These are phyloP conservation scores for Erpobdella octoculata DNA, from an alignment of 2,888 invertebrate genomes.

Conservation along the genomic window DNA sequence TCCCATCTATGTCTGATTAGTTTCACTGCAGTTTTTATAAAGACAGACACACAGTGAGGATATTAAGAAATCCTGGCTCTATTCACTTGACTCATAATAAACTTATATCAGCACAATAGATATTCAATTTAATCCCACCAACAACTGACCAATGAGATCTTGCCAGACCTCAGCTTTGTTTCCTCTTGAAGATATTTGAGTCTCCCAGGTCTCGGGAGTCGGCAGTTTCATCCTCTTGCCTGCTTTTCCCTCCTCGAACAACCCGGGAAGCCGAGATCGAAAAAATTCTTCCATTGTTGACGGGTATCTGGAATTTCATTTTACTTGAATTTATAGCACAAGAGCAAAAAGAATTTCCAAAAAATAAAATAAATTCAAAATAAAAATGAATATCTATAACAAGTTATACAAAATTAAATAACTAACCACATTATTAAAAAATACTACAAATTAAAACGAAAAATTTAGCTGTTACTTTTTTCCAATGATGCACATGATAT, in stretches of 20 bases:
- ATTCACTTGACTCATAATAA: background rate
- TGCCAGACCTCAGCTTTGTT: constrained; percentile 54
- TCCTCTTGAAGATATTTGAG: constrained; percentile 53
- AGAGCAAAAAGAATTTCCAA: no score
- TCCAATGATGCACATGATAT: constrained; percentile 54
- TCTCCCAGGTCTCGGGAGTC: constrained; percentile 55
- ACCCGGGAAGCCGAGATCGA: constrained; percentile 48
- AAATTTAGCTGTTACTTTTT: no score
- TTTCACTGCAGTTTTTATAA: no score
- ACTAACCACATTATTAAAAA: no score
- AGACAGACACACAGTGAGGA: no score
- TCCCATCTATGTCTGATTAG: no score
- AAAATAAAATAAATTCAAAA: no score
- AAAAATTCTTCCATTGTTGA: constrained; percentile 48
- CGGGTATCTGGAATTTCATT: constrained; percentile 54
- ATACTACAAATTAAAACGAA: no score
- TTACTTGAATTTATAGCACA: no score
- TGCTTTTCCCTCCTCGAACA: constrained; percentile 49
- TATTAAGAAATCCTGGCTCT: no score
- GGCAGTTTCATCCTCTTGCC: constrained; percentile 55
- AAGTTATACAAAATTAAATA: no score
- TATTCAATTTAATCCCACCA: background rate
- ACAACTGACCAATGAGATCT: constrained; percentile 49
- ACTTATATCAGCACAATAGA: background rate
- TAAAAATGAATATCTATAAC: no score